Evolutionary conservation across 2,888 invertebrate genomes (phyloP).

Genomic region (Tenthredo mesomela): DNA sequence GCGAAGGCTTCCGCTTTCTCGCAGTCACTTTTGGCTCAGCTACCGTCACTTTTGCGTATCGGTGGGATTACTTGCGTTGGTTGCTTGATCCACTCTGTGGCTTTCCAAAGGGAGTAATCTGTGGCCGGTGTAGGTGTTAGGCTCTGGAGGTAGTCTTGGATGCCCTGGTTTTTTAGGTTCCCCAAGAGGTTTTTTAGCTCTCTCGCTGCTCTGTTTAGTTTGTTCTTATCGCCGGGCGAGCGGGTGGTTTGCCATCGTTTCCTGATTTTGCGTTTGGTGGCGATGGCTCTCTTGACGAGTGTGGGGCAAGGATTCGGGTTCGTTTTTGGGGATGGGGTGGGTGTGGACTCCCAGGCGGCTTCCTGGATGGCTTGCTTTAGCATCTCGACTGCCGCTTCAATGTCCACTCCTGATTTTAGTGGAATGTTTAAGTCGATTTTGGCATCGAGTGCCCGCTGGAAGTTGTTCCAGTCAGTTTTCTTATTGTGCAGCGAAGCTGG

Average conservation of each 20-base stretch:
- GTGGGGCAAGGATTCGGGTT: conserved; percentile 52
- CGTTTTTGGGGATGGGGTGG: conserved; percentile 36
- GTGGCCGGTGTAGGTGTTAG: too few species aligned
- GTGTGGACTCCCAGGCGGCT: conserved; percentile 57
- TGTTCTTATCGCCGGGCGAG: conserved; percentile 57
- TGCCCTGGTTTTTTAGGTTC: too few species aligned
- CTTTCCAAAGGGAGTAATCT: too few species aligned
- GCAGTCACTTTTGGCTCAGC: too few species aligned
- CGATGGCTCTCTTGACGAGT: conserved; percentile 55
- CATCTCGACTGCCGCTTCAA: conserved; percentile 57
- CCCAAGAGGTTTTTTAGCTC: conserved; percentile 17
- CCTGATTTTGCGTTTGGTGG: conserved; percentile 57
- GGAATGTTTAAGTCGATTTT: conserved; percentile 54
- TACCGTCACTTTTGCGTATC: too few species aligned
- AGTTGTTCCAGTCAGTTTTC: conserved; percentile 57
- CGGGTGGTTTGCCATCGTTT: conserved; percentile 57
- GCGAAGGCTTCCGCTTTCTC: too few species aligned
- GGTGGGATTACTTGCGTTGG: too few species aligned
- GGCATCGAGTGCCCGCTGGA: conserved; percentile 52
- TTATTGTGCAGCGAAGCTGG: conserved; percentile 55
- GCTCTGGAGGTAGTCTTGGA: too few species aligned
- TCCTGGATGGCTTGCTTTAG: conserved; percentile 56
- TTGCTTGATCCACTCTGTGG: too few species aligned
- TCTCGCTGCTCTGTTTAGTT: conserved; percentile 56
- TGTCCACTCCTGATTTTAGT: conserved; percentile 57